These are phyloP conservation scores for Stichodactyla mertensii DNA, from an alignment of 64 coral and sea anemone species.

Conservation along the genomic window DNA sequence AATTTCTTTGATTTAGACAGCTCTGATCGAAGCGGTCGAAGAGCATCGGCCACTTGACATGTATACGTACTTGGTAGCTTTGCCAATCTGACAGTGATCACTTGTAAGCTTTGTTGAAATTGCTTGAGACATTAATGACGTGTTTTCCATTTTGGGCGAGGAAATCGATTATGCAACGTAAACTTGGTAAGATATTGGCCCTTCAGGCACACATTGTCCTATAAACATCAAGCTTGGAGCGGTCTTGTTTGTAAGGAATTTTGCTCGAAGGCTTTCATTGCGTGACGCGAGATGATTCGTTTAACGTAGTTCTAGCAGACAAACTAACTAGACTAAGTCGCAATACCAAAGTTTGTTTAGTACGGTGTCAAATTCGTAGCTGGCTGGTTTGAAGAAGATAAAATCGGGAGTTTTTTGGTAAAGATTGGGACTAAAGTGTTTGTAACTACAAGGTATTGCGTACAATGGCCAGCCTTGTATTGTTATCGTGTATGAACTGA, in stretches of 20 bases:
- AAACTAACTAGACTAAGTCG: not conserved
- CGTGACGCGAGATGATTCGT: not conserved
- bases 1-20: not conserved
- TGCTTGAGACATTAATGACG: not conserved
- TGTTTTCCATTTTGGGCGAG: constrained; percentile 13
- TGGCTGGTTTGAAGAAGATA: not conserved
- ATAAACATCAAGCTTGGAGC: not conserved
- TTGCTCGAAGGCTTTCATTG: not conserved
- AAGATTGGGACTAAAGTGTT: not conserved
- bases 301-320: not conserved
- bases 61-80: not conserved
- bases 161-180: constrained; percentile 16
- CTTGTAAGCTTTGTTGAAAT: not conserved
- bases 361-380: not conserved
- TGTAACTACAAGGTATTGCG: not conserved
- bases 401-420: not conserved
- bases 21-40: not conserved
- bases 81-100: not conserved
- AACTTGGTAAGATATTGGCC: not conserved
- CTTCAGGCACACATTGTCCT: not conserved
- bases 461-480: not conserved
- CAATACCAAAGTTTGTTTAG: not conserved
- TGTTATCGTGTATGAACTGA: not conserved
- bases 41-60: not conserved
- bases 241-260: not conserved